phyloP scores from a whole-genome alignment of 2,797 vertebrate genomes.

The Furcifer pardalis region DNA sequence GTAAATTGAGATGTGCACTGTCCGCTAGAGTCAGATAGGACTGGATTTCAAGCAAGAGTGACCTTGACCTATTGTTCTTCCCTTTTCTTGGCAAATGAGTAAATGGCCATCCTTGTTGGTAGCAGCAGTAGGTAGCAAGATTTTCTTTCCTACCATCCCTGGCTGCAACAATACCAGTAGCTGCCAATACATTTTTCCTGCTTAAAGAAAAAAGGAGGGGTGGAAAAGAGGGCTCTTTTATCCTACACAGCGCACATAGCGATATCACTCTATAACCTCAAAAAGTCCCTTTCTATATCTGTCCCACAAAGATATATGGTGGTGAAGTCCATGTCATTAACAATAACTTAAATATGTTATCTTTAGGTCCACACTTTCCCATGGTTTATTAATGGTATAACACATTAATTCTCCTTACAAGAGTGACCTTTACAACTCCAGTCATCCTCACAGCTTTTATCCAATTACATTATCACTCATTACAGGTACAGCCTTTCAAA shows the following conservation, averaged over 20 bases:
- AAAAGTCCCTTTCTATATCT: constrained; percentile 76
- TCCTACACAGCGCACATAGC: constrained; percentile 32
- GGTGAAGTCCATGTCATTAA: constrained; percentile 74
- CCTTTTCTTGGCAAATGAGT: too few relatives aligned
- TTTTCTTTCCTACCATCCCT: neutral
- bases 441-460: constrained; percentile 80
- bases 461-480: constrained; percentile 79
- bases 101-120: neutral
- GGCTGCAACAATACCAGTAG: constrained; percentile 2
- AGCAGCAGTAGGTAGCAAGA: neutral
- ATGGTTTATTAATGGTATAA: constrained; percentile 80
- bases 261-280: constrained; percentile 65
- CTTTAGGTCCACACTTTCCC: constrained; percentile 75
- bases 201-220: neutral
- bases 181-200: neutral
- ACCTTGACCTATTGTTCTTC: too few relatives aligned
- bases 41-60: too few relatives aligned
- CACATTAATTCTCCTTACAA: constrained; percentile 80
- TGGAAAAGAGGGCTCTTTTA: neutral
- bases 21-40: too few relatives aligned
- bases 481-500: constrained; percentile 76
- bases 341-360: constrained; percentile 79
- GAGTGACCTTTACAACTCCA: constrained; percentile 80
- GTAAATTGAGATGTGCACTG: too few relatives aligned
- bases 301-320: constrained; percentile 70